A percentile compares a stretch with the other conserved stretches of the same genome.
phyloP scores from a whole-genome alignment of 1,140 invertebrate species.

The Eciton burchellii region DNA sequence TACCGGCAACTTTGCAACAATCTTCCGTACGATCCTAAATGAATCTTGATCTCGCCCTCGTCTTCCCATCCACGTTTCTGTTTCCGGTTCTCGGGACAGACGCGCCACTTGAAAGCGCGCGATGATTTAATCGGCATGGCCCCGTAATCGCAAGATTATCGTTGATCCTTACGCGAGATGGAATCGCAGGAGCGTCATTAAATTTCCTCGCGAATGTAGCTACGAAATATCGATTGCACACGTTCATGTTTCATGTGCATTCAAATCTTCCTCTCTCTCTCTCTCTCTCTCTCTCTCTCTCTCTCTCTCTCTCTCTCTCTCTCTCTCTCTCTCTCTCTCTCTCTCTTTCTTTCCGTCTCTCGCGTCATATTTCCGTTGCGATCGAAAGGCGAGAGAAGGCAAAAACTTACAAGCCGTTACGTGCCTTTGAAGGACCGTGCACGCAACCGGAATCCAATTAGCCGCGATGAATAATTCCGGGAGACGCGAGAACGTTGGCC shows the following conservation, averaged over 20 bases:
- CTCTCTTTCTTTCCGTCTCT: no score
- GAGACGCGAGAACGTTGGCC: not conserved
- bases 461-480: constrained; percentile 9
- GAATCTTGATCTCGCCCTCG: constrained; percentile 44
- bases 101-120: not conserved
- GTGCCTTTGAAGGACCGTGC: not conserved
- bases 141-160: not conserved
- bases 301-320: not conserved
- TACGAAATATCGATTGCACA: not conserved
- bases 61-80: constrained; percentile 2
- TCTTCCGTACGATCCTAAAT: constrained; percentile 48
- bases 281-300: not conserved
- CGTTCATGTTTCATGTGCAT: not conserved
- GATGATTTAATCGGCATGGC: constrained; percentile 15
- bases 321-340: not conserved
- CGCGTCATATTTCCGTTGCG: not conserved
- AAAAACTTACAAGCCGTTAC: not conserved
- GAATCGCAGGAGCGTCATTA: no score
- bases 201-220: no score
- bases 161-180: not conserved
- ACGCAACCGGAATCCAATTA: constrained; percentile 28
- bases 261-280: not conserved
- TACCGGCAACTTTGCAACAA: constrained; percentile 50
- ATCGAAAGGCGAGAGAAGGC: not conserved
- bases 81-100: constrained; percentile 1